These are phyloP conservation scores for Oreochromis spilurus DNA, from an alignment of 2,113 vertebrate species.

Conservation along the genomic window DNA sequence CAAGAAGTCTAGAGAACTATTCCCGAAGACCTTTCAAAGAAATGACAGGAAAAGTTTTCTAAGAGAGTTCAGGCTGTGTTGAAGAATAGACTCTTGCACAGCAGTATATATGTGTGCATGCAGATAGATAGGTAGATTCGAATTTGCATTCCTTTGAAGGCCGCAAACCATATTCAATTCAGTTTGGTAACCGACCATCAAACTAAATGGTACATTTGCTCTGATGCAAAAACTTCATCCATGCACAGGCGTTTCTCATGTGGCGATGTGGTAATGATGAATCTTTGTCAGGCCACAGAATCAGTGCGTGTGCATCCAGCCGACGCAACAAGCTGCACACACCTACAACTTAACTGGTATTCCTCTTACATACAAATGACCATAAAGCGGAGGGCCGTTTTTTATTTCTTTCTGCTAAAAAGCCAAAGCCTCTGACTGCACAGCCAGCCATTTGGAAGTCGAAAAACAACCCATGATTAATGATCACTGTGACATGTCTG, in stretches of 20 bases:
- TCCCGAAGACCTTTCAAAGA: neutral
- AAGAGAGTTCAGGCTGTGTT: neutral
- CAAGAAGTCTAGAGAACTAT: neutral
- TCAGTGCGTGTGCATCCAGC: neutral
- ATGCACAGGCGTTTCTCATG: neutral
- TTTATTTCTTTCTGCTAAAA: conserved; percentile 46
- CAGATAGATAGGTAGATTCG: neutral
- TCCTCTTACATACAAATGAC: neutral
- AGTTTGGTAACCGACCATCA: neutral
- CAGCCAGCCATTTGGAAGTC: conserved; percentile 14
- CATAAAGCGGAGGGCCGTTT: conserved; percentile 30
- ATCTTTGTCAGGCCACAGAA: neutral
- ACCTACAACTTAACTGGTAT: neutral
- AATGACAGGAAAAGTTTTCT: fast-evolving
- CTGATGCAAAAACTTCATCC: neutral
- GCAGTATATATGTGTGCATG: neutral
- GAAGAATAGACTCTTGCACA: neutral
- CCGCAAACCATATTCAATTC: neutral
- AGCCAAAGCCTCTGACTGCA: conserved; percentile 13
- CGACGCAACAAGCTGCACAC: neutral
- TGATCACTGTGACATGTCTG: conserved; percentile 63
- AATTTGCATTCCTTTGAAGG: neutral
- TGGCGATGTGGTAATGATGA: neutral
- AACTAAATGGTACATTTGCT: neutral
- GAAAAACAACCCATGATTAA: conserved; percentile 69